A percentile compares a stretch with the other conserved stretches of the same genome.
These are phyloP conservation scores for Typhlichthys eigenmanni DNA, from an alignment of 2,797 vertebrate species.

Conservation along the genomic window DNA sequence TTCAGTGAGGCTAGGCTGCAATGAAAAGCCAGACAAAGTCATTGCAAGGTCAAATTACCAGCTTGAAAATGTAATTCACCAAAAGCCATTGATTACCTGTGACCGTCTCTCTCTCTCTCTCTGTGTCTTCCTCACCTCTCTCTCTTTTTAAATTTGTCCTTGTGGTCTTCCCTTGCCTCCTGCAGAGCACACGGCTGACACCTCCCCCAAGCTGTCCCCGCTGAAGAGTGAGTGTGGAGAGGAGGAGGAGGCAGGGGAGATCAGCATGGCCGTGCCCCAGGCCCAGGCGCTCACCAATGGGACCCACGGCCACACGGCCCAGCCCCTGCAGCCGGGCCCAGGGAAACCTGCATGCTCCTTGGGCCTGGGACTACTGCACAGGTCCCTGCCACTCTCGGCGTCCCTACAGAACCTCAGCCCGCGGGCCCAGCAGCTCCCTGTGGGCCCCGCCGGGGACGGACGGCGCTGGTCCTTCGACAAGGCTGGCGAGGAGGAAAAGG, in stretches of 20 bases:
- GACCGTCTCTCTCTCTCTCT: neutral
- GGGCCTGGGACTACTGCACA: slow-evolving; percentile 68
- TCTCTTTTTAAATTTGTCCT: neutral
- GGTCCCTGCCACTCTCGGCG: slow-evolving; percentile 70
- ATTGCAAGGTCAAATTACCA: slow-evolving; percentile 2
- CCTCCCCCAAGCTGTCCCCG: slow-evolving; percentile 82
- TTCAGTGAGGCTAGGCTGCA: slow-evolving; percentile 1
- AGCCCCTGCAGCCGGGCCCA: slow-evolving; percentile 66
- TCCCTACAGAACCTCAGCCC: slow-evolving; percentile 78
- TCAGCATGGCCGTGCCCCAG: slow-evolving; percentile 71
- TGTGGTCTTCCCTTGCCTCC: slow-evolving; percentile 7
- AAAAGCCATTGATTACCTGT: slow-evolving; percentile 9
- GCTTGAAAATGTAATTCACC: slow-evolving; percentile 8
- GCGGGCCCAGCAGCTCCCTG: slow-evolving; percentile 53
- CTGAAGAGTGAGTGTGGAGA: slow-evolving; percentile 85
- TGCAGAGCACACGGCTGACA: slow-evolving; percentile 80
- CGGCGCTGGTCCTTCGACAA: slow-evolving; percentile 83
- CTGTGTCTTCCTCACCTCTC: neutral
- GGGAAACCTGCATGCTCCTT: slow-evolving; percentile 52
- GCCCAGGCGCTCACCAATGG: slow-evolving; percentile 87
- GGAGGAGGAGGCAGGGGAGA: slow-evolving; percentile 82
- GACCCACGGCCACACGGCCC: slow-evolving; percentile 80
- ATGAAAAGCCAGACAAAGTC: slow-evolving; percentile 10
- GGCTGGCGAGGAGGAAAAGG: slow-evolving; percentile 76
- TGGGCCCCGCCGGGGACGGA: slow-evolving; percentile 50